Conservation (phyloP, 2,113 vertebrate genomes). For the Gambusia affinis region DNA sequence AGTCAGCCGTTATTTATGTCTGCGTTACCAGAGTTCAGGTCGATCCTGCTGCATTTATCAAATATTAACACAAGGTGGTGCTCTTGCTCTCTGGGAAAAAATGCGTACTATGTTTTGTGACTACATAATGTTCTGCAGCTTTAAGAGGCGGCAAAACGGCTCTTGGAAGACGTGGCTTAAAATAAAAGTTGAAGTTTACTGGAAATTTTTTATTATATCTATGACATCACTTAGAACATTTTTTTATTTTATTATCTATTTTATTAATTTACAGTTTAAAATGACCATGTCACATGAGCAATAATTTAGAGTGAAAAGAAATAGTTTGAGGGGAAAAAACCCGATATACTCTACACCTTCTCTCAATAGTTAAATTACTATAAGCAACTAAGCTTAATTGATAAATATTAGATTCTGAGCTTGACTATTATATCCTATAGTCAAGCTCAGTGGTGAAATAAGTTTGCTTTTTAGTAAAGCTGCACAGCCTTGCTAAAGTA, state of each 20-base stretch:
- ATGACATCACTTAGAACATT: background rate
- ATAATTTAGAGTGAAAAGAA: no score
- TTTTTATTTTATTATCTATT: no score
- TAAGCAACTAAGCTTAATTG: no score
- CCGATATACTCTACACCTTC: no score
- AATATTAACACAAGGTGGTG: conserved; percentile 73
- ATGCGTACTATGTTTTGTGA: background rate
- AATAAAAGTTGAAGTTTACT: background rate
- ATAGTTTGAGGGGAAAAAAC: no score
- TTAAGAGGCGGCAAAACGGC: background rate
- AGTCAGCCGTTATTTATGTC: conserved; percentile 4
- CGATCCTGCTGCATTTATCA: conserved; percentile 19
- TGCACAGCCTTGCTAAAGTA: background rate
- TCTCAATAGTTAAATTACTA: no score
- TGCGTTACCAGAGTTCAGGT: conserved; percentile 19
- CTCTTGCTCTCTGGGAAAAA: conserved; percentile 64
- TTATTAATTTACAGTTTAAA: no score
- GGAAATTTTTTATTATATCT: background rate
- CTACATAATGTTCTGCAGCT: background rate
- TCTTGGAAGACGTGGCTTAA: background rate
- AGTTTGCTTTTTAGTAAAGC: background rate
- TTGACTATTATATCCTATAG: background rate
- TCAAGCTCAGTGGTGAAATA: no score
- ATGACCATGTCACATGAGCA: no score
- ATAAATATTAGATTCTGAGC: background rate